Conservation (phyloP, 2,113 vertebrate species). For the Albula glossodonta region DNA sequence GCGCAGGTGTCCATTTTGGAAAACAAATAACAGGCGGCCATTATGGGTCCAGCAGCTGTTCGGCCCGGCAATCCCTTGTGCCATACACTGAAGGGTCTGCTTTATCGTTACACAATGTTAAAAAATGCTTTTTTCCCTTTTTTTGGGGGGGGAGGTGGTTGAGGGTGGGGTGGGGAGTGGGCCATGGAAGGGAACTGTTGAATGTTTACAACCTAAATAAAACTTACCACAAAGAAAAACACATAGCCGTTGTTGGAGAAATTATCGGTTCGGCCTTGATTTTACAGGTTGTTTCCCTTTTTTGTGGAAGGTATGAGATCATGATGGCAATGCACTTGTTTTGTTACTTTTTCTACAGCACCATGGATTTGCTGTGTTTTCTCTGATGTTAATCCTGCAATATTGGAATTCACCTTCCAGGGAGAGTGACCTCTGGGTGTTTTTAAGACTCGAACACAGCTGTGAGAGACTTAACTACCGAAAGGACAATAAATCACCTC, state of each 20-base stretch:
- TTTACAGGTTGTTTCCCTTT: background rate
- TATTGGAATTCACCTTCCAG: background rate
- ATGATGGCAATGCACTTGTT: background rate
- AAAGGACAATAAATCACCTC: background rate
- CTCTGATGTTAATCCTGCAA: background rate
- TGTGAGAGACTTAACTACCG: background rate
- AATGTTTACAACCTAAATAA: slow-evolving; percentile 13
- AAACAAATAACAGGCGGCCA: slow-evolving; percentile 1
- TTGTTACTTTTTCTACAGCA: background rate
- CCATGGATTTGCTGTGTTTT: background rate
- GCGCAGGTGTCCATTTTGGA: background rate
- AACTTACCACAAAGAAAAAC: slow-evolving; percentile 8
- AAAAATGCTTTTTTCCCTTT: background rate
- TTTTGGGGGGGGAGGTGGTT: background rate
- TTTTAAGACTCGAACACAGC: background rate
- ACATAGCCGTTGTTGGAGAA: background rate
- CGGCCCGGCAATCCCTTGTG: background rate
- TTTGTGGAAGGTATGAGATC: background rate
- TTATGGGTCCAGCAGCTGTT: slow-evolving; percentile 21
- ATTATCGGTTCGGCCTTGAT: background rate
- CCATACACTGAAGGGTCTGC: background rate
- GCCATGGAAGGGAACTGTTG: background rate
- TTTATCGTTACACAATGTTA: slow-evolving; percentile 11
- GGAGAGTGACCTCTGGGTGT: background rate
- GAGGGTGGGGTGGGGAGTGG: too few relatives aligned